These are phyloP conservation scores for Colostygia pectinataria DNA, from an alignment of 2,888 invertebrate genomes.

Conservation along the genomic window DNA sequence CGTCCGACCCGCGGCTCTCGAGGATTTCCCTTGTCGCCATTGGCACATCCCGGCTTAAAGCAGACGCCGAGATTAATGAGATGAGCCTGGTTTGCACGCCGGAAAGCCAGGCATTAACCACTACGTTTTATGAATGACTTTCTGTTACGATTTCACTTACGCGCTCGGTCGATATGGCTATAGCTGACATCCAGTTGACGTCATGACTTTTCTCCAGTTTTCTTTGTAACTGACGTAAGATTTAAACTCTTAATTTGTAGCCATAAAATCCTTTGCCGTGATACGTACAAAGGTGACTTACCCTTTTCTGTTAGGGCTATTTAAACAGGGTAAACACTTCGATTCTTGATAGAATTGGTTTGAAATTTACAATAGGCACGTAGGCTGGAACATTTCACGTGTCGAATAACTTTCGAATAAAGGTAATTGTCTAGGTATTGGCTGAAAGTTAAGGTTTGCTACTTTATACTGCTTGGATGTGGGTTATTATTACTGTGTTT, in stretches of 20 bases:
- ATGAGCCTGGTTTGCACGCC: conserved; percentile 54
- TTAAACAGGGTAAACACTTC: conserved; percentile 59
- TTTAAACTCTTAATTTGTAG: conserved; percentile 24
- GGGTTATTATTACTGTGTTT: neutral
- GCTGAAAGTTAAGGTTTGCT: conserved; percentile 9
- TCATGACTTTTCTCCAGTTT: conserved; percentile 29
- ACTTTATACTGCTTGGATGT: neutral
- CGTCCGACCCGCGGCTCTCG: conserved; percentile 55
- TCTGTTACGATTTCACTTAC: conserved; percentile 37
- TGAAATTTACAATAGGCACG: conserved; percentile 71
- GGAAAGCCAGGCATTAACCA: conserved; percentile 42
- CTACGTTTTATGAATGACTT: conserved; percentile 46
- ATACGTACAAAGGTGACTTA: conserved; percentile 27
- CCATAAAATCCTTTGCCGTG: conserved; percentile 32
- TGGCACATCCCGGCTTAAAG: conserved; percentile 75
- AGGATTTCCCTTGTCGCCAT: conserved; percentile 75
- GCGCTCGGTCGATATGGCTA: conserved; percentile 21
- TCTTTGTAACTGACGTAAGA: conserved; percentile 20
- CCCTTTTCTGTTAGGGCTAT: conserved; percentile 54
- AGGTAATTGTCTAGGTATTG: conserved; percentile 26
- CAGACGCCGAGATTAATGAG: conserved; percentile 77
- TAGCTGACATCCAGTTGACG: conserved; percentile 18
- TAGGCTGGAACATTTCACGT: conserved; percentile 66
- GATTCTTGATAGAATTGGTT: conserved; percentile 63
- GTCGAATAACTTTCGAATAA: conserved; percentile 52